Base-by-base conservation (phyloP, 1,140 invertebrate species). In the Lepidotrigona ventralis region DNA sequence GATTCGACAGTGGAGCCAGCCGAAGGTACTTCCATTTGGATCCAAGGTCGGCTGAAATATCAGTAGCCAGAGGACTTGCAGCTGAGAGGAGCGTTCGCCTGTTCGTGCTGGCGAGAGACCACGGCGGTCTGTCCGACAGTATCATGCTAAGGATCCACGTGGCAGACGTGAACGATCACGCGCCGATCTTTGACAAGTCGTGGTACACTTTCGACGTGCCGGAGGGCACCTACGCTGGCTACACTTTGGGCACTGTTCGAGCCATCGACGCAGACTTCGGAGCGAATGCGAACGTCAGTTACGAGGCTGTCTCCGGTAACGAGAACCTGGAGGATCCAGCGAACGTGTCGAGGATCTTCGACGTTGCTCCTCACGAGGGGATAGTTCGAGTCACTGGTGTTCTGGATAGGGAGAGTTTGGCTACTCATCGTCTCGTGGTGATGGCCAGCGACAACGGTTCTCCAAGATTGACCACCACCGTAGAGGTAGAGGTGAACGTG, bases 101-200 rank as follows among this genome's bases (percentile, higher is more conserved):
- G 14, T 97, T 97, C 86, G 94, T 98, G 0, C 95, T 96, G 1
- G 98, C 97, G 0, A 95, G 94, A 11, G 98, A 99, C 92, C 95
- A 96, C 11, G 97, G 96, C 14, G 96, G 96, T 1, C 92, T 98
- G 0, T 95, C 95, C 72, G 96, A 97, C 75, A 94, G 95, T 69
- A 95, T 97, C 5, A 96, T 95, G 60, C 93, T 98, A 1, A 95
- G 96, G 75, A 93, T 97, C 0, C 94, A 95, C 53, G 94, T 98
- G 0, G 96, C 96, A 84, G 98, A 98, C 92, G 95, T 98, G 0
- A 99, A 99, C 90, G 97, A 98, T 90, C 97, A 98, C 91, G 95
- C 96, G 23, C 98, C 98, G 0, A 95, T 96, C 69, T 99, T 98
- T 86, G 96, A 96, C 84, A 96, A 97, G 88, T 95, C 96, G 2